phyloP scores from a whole-genome alignment of 2,113 vertebrate species.

The Nesoenas mayeri region DNA sequence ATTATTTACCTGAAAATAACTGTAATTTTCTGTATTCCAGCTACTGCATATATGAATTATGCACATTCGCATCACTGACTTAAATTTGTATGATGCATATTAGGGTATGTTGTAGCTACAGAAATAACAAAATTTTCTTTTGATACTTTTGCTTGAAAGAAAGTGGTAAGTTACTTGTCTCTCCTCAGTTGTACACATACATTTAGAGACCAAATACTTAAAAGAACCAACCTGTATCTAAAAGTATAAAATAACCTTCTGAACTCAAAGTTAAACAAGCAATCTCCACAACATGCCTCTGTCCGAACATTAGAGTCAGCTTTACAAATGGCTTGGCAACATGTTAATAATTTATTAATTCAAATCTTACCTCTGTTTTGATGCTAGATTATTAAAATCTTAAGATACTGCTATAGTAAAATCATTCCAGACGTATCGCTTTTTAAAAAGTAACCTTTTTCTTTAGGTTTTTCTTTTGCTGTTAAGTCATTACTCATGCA shows the following conservation, averaged over 20 bases:
- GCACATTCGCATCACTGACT: not conserved
- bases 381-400: conserved; percentile 65
- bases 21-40: not conserved
- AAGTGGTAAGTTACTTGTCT: not conserved
- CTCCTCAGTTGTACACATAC: not conserved
- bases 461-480: conserved; percentile 44
- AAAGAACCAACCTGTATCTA: not conserved
- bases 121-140: not conserved
- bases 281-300: not conserved
- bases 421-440: conserved; percentile 25
- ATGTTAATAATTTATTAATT: not conserved
- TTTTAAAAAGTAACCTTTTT: conserved; percentile 18
- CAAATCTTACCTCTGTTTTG: conserved; percentile 68
- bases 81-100: not conserved
- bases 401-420: conserved; percentile 54
- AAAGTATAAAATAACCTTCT: not conserved
- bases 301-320: not conserved
- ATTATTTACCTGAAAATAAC: not conserved
- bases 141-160: not conserved
- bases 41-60: not conserved
- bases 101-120: not conserved
- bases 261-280: conserved; percentile 3
- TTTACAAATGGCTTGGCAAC: conserved; percentile 49
- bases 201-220: not conserved
- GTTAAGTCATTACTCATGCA: conserved; percentile 30